Evolutionary conservation across 1,140 invertebrate species (phyloP).

Genomic region (Papilio glaucus): DNA sequence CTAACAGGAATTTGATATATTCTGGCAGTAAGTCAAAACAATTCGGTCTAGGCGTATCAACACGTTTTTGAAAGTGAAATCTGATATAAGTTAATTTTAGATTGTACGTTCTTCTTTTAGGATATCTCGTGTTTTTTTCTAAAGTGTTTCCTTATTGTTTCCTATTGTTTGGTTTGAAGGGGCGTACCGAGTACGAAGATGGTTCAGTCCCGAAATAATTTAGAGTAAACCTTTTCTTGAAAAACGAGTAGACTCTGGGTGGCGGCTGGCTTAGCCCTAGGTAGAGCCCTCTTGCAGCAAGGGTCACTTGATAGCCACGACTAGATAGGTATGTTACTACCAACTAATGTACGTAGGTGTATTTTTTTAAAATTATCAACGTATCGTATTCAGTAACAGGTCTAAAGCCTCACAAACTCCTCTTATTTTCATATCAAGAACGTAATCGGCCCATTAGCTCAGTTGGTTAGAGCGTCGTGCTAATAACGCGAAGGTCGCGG

Average conservation of each 20-base stretch:
- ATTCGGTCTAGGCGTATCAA: conserved; percentile 4
- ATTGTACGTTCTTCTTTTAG: neutral
- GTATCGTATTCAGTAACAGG: neutral
- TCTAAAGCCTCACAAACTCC: neutral
- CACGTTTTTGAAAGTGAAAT: neutral
- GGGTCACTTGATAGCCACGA: no score
- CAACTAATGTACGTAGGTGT: no score
- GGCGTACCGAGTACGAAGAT: no score
- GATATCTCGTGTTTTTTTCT: neutral
- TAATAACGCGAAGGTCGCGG: conserved; percentile 39
- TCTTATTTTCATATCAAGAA: neutral
- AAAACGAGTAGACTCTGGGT: no score
- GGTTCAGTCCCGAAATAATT: no score
- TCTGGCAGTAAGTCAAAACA: conserved; percentile 18
- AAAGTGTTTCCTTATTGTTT: neutral
- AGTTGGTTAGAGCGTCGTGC: conserved; percentile 39
- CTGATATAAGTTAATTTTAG: neutral
- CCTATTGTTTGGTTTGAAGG: no score
- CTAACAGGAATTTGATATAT: neutral
- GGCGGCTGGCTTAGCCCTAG: no score
- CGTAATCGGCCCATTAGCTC: conserved; percentile 30
- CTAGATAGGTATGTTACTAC: no score
- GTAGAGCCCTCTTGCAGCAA: no score
- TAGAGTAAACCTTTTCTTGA: no score
- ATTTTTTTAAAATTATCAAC: neutral